Evolutionary conservation across 1,140 invertebrate species (phyloP).

Genomic region (Drosophila bocqueti): DNA sequence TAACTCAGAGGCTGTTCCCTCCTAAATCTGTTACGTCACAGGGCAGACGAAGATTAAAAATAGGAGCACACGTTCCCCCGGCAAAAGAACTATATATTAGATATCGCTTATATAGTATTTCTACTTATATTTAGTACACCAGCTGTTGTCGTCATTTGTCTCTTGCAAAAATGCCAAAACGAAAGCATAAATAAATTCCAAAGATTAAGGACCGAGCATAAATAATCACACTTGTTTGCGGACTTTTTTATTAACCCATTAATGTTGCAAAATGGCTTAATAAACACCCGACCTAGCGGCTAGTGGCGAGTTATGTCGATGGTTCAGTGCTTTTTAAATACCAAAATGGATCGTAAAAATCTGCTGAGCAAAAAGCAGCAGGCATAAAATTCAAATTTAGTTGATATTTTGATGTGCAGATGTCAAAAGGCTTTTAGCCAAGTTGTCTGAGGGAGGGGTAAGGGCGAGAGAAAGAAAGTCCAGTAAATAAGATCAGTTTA

Average conservation of each 20-base stretch:
- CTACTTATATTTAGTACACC: slow-evolving; percentile 48
- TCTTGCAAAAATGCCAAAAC: slow-evolving; percentile 32
- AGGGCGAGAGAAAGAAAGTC: slow-evolving; percentile 1
- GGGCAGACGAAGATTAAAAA: slow-evolving; percentile 11
- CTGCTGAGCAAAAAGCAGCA: slow-evolving; percentile 13
- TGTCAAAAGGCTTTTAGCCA: slow-evolving; percentile 77
- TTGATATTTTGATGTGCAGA: slow-evolving; percentile 54
- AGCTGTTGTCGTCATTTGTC: slow-evolving; percentile 67
- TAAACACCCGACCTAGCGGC: slow-evolving; percentile 15
- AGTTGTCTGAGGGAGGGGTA: neutral
- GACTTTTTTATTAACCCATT: slow-evolving; percentile 66
- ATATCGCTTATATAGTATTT: slow-evolving; percentile 26
- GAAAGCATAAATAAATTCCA: slow-evolving; percentile 53
- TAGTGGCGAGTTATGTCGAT: slow-evolving; percentile 51
- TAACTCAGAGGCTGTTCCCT: slow-evolving; percentile 26
- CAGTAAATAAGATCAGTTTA: neutral
- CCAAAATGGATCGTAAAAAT: slow-evolving; percentile 55
- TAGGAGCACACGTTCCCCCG: slow-evolving; percentile 21
- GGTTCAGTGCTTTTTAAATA: slow-evolving; percentile 54
- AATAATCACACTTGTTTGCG: slow-evolving; percentile 45
- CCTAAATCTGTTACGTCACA: slow-evolving; percentile 26
- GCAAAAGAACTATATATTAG: slow-evolving; percentile 21
- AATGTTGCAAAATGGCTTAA: slow-evolving; percentile 42
- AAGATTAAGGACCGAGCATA: slow-evolving; percentile 47
- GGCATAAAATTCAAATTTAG: slow-evolving; percentile 33